Evolutionary conservation across 2,113 vertebrate genomes (phyloP).

Genomic region (Manacus vitellinus): DNA sequence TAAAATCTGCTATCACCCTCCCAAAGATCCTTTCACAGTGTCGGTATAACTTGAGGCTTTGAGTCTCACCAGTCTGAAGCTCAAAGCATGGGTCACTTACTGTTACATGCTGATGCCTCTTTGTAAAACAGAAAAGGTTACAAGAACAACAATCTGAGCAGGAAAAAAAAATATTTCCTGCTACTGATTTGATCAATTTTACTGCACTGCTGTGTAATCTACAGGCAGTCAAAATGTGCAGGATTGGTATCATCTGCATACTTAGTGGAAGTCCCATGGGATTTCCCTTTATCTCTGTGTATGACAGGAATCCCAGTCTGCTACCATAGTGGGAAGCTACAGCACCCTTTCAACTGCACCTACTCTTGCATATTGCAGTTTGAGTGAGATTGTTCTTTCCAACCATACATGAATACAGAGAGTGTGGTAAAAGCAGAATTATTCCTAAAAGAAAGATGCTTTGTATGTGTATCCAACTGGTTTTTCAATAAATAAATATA

Average conservation of each 20-base stretch:
- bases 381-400: not conserved
- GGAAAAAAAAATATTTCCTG: not conserved
- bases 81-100: not conserved
- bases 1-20: not conserved
- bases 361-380: not conserved
- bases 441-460: not conserved
- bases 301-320: not conserved
- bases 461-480: not conserved
- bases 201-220: not conserved
- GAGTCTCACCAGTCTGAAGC: not conserved
- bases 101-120: not conserved
- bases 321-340: not conserved
- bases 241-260: not conserved
- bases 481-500: not conserved
- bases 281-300: not conserved
- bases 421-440: not conserved
- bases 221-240: not conserved
- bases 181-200: not conserved
- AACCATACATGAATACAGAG: not conserved
- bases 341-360: not conserved
- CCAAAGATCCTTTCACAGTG: not conserved
- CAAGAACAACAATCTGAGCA: not conserved
- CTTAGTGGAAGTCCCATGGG: not conserved
- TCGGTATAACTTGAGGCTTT: not conserved
- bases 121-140: not conserved